Conservation (phyloP, 2,797 vertebrate genomes). For the Pogoniulus pusillus region DNA sequence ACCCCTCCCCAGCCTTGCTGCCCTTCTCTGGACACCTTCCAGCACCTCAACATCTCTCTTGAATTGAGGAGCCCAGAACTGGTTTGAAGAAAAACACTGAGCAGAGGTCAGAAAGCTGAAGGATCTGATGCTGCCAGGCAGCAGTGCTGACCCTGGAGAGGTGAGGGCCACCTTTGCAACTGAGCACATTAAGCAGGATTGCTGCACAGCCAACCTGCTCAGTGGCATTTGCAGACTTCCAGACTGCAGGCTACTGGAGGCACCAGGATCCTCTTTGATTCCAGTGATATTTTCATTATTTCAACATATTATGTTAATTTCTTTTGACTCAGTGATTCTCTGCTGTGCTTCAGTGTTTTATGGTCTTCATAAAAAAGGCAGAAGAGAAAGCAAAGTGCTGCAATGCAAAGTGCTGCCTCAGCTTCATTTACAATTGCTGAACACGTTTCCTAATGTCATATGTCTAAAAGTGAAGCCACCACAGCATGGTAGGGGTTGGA, state of each 20-base stretch:
- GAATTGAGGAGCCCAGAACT: too few relatives aligned
- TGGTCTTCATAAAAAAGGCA: neutral
- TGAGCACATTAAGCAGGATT: fast-evolving
- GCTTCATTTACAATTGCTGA: neutral
- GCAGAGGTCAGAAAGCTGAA: neutral
- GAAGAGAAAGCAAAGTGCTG: neutral
- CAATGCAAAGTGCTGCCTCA: neutral
- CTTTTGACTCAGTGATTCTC: neutral
- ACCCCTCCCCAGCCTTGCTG: too few relatives aligned
- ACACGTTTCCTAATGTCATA: neutral
- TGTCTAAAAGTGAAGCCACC: neutral
- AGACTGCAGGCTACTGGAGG: neutral
- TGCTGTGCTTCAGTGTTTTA: neutral
- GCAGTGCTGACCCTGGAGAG: neutral
- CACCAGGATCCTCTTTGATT: neutral
- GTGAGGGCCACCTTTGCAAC: neutral
- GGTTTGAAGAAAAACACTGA: neutral
- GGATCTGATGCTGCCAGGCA: fast-evolving
- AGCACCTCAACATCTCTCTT: too few relatives aligned
- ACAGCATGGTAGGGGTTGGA: too few relatives aligned
- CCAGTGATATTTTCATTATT: neutral
- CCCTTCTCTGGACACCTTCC: too few relatives aligned
- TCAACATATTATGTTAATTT: neutral
- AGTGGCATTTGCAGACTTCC: neutral
- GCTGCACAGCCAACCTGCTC: neutral